phyloP scores from a whole-genome alignment of 2,888 invertebrate genomes.

The Prenolepis imparis region DNA sequence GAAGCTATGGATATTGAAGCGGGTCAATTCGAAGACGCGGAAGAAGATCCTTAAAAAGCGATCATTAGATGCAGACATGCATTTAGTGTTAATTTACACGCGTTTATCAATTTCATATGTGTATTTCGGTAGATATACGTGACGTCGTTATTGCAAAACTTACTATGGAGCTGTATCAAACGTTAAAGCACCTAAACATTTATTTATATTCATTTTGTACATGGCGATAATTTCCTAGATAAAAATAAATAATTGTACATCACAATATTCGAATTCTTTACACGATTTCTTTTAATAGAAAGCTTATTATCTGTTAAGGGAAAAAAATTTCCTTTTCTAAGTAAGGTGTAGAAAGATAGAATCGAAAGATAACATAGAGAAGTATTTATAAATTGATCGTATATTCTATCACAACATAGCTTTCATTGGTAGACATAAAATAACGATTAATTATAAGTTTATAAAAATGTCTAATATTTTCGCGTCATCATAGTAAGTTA shows the following conservation, averaged over 20 bases:
- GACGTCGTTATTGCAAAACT: constrained; percentile 75
- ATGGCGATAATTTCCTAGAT: constrained; percentile 82
- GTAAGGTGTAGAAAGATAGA: background rate
- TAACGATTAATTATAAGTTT: constrained; percentile 15
- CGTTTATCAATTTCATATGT: constrained; percentile 77
- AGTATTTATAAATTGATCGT: constrained; percentile 28
- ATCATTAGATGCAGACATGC: constrained; percentile 74
- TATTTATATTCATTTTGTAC: constrained; percentile 86
- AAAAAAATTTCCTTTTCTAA: background rate
- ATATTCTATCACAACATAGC: constrained; percentile 42
- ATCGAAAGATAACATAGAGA: constrained; percentile 7
- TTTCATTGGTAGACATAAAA: constrained; percentile 35
- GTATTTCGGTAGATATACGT: constrained; percentile 77
- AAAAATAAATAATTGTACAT: constrained; percentile 79
- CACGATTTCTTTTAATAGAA: constrained; percentile 23
- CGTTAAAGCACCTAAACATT: constrained; percentile 81
- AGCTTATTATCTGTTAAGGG: background rate
- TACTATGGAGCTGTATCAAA: constrained; percentile 73
- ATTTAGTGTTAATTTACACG: constrained; percentile 82
- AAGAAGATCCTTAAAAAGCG: constrained; percentile 85
- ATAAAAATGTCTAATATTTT: constrained; percentile 32
- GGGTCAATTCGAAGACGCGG: constrained; percentile 89
- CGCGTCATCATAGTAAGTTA: background rate
- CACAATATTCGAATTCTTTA: constrained; percentile 55
- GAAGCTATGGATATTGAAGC: constrained; percentile 87